Percentiles rank a stretch among this genome's conserved stretches.
These are phyloP conservation scores for Molossus molossus DNA, from an alignment of 2,797 vertebrate species.

Conservation along the genomic window DNA sequence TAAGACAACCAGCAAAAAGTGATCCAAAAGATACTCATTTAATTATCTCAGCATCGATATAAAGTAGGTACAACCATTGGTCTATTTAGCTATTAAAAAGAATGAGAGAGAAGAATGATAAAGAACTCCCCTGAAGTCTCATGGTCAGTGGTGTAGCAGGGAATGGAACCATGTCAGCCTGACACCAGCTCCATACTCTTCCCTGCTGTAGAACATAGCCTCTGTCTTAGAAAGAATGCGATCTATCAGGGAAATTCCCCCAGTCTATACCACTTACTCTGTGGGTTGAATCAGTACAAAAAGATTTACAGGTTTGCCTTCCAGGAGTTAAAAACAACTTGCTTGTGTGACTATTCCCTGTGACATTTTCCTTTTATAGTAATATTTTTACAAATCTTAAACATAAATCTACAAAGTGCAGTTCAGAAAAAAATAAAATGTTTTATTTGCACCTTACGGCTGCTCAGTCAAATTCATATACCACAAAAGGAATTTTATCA, in stretches of 20 bases:
- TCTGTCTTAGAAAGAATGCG: background rate
- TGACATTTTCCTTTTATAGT: background rate
- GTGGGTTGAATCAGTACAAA: background rate
- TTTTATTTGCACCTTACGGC: background rate
- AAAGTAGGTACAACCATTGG: background rate
- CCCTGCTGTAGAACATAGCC: too few relatives aligned
- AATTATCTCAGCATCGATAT: background rate
- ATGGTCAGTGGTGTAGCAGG: background rate
- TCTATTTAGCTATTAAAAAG: background rate
- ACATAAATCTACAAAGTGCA: slow-evolving; percentile 40
- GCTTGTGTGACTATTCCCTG: background rate
- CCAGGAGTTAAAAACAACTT: background rate
- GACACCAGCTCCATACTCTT: background rate
- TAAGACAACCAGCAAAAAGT: background rate
- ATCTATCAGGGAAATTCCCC: background rate
- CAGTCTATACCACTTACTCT: background rate
- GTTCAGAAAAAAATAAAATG: background rate
- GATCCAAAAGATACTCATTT: background rate
- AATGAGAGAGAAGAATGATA: background rate
- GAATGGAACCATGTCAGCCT: background rate
- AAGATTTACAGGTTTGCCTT: background rate
- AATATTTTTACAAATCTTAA: background rate
- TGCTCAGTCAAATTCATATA: background rate
- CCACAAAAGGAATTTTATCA: background rate
- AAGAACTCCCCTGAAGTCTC: background rate